These are phyloP conservation scores for Linnaemya vulpina DNA, from an alignment of 2,888 invertebrate genomes.

Conservation along the genomic window DNA sequence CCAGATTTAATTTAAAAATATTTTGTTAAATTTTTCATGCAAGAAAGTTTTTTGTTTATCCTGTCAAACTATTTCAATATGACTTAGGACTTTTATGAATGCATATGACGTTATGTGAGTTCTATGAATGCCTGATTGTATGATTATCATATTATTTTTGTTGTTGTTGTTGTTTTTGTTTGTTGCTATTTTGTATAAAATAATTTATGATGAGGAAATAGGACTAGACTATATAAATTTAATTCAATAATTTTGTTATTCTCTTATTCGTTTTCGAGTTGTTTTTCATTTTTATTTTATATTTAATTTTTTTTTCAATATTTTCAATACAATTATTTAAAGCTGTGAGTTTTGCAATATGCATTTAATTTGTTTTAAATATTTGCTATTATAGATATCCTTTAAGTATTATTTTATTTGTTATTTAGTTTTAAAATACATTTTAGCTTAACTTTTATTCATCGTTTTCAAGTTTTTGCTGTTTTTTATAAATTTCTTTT, in stretches of 20 bases:
- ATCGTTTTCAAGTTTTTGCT: conserved; percentile 14
- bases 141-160: conserved; percentile 47
- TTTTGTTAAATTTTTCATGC: too few species aligned
- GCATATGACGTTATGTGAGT: too few species aligned
- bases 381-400: conserved; percentile 45
- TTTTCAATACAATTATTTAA: conserved; percentile 77
- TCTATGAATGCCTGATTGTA: conserved; percentile 52
- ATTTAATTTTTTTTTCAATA: conserved; percentile 36
- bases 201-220: conserved; percentile 44
- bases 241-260: conserved; percentile 15
- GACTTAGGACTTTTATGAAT: too few species aligned
- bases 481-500: conserved; percentile 48
- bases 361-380: conserved; percentile 68
- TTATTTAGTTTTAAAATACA: conserved; percentile 41
- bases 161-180: conserved; percentile 48
- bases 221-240: conserved; percentile 18
- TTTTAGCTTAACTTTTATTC: conserved; percentile 72
- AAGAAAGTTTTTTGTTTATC: too few species aligned
- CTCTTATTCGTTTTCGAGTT: conserved; percentile 71
- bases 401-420: conserved; percentile 53
- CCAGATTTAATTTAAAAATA: too few species aligned
- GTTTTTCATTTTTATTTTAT: background rate
- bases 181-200: conserved; percentile 28
- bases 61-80: too few species aligned
- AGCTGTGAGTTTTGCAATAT: conserved; percentile 80